Evolutionary conservation across 2,888 invertebrate species (phyloP).

Genomic region (Nowickia ferox): DNA sequence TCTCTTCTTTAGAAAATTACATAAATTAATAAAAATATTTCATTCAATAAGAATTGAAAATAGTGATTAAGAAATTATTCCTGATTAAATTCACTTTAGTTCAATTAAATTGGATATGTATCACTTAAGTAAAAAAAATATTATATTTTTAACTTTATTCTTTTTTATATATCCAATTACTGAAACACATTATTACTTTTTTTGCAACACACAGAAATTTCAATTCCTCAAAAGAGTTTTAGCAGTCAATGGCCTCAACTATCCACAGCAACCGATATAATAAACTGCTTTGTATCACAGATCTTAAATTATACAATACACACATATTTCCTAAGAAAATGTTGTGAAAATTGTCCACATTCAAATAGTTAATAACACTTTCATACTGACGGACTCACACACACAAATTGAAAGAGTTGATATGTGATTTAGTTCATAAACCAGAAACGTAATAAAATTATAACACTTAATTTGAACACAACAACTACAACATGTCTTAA

Average conservation of each 20-base stretch:
- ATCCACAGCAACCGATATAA: slow-evolving; percentile 34
- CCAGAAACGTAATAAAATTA: slow-evolving; percentile 59
- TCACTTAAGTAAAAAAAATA: neutral
- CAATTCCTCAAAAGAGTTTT: neutral
- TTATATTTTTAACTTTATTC: neutral
- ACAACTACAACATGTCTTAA: slow-evolving; percentile 22
- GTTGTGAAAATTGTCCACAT: slow-evolving; percentile 51
- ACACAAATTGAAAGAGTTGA: neutral
- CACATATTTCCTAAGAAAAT: slow-evolving; percentile 54
- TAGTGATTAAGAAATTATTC: too few relatives aligned
- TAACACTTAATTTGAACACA: slow-evolving; percentile 40
- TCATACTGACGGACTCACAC: neutral
- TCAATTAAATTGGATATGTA: too few relatives aligned
- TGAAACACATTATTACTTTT: neutral
- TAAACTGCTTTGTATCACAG: slow-evolving; percentile 35
- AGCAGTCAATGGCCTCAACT: slow-evolving; percentile 63
- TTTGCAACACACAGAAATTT: slow-evolving; percentile 27
- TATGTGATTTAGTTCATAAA: slow-evolving; percentile 36
- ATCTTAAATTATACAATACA: slow-evolving; percentile 32
- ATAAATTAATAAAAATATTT: too few relatives aligned
- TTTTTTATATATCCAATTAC: neutral
- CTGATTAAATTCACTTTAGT: too few relatives aligned
- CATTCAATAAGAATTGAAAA: too few relatives aligned
- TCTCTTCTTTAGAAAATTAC: too few relatives aligned
- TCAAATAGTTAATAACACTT: slow-evolving; percentile 20